Evolutionary conservation across 2,113 vertebrate species (phyloP), one percentile per base, ranked within the genome.

Genomic region (Coreoperca whiteheadi): DNA sequence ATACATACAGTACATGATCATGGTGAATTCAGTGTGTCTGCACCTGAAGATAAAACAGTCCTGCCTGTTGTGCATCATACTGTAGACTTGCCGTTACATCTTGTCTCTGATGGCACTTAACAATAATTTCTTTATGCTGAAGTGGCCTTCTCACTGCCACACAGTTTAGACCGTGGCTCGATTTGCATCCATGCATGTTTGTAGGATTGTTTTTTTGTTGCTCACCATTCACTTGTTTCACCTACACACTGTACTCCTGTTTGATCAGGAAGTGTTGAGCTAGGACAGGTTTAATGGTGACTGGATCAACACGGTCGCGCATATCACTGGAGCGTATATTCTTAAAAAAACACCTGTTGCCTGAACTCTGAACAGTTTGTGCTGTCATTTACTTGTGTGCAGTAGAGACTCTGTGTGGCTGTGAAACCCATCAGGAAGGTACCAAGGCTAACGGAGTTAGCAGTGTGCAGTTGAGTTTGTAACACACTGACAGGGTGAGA

Each of bases 251-350:
- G 59, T 70, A 61, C 28, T 81, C 59, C 39, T 9, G 32, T 41
- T 74, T n/a, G 2, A 69, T 73, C 74, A 21, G 72, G 20, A 77
- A 12, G 41, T 41, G n/a, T 39, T 74, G 59, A 28, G 56, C 28
- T 66, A 25, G 73, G 80, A 67, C 53, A 32, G 39, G 32, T 72
- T 69, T 77, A n/a, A 84, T 65, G 57, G 68, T 67, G 48, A 76
- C 46, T 66, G 54, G 51, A 74, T 74, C 43, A 46, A 48, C 43
- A 25, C 48, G 39, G 65, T 59, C 69, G 16, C 81, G 81, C 32
- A 41, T 59, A 30, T 81, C 61, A 54, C 43, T 30, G 48, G 25
- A 34, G 46, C 20, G 30, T 39, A 78, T 51, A 34, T 34, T 48
- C n/a, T 8, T 70, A 28, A 53, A 64, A 71, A 59, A 66, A 30